Evolutionary conservation across 2,113 vertebrate species (phyloP).

Genomic region (Clarias batrachus): DNA sequence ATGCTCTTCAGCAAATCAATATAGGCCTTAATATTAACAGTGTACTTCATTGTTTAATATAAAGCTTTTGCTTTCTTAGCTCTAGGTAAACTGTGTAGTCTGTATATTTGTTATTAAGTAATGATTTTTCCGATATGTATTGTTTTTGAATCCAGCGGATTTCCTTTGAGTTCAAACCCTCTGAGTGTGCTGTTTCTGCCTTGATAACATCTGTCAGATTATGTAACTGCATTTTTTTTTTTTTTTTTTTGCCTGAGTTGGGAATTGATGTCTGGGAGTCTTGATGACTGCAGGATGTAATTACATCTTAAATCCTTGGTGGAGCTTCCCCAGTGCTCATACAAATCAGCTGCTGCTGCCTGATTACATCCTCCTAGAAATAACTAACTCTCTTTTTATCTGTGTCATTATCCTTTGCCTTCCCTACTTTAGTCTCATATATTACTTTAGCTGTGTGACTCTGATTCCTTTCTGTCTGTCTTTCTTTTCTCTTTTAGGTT

Average conservation of each 20-base stretch:
- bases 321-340: slow-evolving; percentile 20
- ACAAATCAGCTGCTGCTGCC: slow-evolving; percentile 18
- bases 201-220: not conserved
- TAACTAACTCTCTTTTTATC: not conserved
- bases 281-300: slow-evolving; percentile 25
- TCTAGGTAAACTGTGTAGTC: not conserved
- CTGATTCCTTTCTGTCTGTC: not conserved
- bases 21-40: not conserved
- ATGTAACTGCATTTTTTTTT: not conserved
- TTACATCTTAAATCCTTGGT: slow-evolving; percentile 32
- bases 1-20: not conserved
- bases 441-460: not conserved
- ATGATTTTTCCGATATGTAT: not conserved
- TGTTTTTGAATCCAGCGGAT: not conserved
- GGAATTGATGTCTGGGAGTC: slow-evolving; percentile 25
- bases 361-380: slow-evolving; percentile 24
- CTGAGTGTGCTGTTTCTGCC: not conserved
- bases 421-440: not conserved
- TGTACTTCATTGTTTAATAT: not conserved
- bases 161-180: not conserved
- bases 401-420: not conserved
- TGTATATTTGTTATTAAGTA: not conserved
- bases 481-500: not conserved
- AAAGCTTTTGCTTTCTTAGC: not conserved
- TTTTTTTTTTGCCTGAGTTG: not conserved